Evolutionary conservation across 1,140 invertebrate genomes (phyloP).

Genomic region (Cydia splendana): DNA sequence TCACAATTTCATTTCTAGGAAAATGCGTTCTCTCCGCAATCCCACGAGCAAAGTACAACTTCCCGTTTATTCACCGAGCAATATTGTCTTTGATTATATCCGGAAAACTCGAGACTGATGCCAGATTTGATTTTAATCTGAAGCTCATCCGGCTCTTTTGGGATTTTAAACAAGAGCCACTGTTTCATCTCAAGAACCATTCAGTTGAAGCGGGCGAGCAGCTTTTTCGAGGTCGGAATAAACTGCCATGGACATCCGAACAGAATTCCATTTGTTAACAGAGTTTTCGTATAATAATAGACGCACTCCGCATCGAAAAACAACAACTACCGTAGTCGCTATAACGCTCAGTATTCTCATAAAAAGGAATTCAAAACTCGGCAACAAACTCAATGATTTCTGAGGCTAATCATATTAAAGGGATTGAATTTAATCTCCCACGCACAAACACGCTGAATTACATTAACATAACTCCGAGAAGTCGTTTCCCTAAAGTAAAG

Average conservation of each 20-base stretch:
- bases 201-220: not conserved
- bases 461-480: constrained; percentile 1
- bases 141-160: not conserved
- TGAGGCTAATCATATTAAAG: not conserved
- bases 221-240: not conserved
- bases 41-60: too few relatives aligned
- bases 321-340: too few relatives aligned
- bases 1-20: too few relatives aligned
- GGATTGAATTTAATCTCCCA: not conserved
- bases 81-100: not conserved
- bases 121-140: constrained; percentile 13
- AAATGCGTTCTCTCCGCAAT: too few relatives aligned
- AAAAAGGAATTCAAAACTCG: too few relatives aligned
- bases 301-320: not conserved
- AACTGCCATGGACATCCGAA: not conserved
- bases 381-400: too few relatives aligned
- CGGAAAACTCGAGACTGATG: not conserved
- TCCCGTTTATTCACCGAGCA: not conserved
- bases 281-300: not conserved
- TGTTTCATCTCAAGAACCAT: constrained; percentile 10
- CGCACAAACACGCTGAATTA: not conserved
- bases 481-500: not conserved
- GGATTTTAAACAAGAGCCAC: not conserved
- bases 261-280: not conserved
- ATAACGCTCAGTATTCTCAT: too few relatives aligned